These are phyloP conservation scores for Falco biarmicus DNA, from an alignment of 2,797 vertebrate genomes.

Conservation along the genomic window DNA sequence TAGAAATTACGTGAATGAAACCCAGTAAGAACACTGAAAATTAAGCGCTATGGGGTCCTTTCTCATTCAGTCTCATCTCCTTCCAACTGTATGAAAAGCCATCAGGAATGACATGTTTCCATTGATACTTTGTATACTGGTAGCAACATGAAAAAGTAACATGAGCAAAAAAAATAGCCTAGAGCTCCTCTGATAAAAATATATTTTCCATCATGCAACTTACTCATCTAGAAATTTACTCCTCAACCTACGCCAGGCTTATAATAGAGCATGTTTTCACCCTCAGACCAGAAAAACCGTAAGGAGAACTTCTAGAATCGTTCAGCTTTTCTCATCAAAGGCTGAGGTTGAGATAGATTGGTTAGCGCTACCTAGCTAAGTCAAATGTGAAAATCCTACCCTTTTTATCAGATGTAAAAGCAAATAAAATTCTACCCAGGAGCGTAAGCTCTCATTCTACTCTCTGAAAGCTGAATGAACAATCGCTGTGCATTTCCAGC, in stretches of 20 bases:
- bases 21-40: not conserved
- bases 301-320: not conserved
- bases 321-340: not conserved
- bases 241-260: slow-evolving; percentile 32
- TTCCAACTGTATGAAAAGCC: not conserved
- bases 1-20: not conserved
- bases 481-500: not conserved
- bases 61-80: not conserved
- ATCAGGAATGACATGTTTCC: not conserved
- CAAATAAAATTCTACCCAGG: not conserved
- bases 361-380: not conserved
- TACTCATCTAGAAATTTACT: slow-evolving; percentile 56
- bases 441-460: not conserved
- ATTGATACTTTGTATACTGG: not conserved
- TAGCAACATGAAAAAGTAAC: not conserved
- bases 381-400: not conserved
- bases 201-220: slow-evolving; percentile 38
- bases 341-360: not conserved
- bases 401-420: not conserved
- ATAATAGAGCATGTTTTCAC: slow-evolving; percentile 29
- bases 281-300: not conserved
- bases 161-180: not conserved
- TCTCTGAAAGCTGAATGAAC: not conserved
- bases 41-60: not conserved
- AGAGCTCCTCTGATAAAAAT: slow-evolving; percentile 32